Conservation (phyloP, 2,888 invertebrate genomes). For the Slavum lentiscoides region DNA sequence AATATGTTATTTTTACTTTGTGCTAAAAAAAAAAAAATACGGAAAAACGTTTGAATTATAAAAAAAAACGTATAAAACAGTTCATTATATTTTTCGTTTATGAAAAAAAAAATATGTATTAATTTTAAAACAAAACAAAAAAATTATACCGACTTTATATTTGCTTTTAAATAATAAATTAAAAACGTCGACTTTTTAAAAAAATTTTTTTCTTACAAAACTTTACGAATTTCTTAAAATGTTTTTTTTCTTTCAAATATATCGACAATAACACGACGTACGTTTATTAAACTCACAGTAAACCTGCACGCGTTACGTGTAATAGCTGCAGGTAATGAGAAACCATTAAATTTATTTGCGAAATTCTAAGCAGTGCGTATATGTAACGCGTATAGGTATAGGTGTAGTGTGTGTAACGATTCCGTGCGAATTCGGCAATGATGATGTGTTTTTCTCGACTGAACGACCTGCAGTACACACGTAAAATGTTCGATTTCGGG, state of each 20-base stretch:
- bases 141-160: background rate
- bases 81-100: too few species aligned
- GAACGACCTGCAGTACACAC: background rate
- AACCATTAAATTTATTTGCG: slow-evolving; percentile 9
- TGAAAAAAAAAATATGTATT: too few species aligned
- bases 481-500: background rate
- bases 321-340: background rate
- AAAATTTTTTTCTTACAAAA: background rate
- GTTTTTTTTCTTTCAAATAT: background rate
- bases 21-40: background rate
- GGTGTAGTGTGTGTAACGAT: background rate
- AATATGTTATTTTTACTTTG: background rate
- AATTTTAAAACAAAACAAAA: background rate
- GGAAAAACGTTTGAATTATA: background rate
- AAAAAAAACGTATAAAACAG: background rate
- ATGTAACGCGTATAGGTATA: too few species aligned
- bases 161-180: background rate
- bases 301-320: background rate
- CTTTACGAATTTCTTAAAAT: background rate
- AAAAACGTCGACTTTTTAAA: background rate
- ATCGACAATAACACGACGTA: background rate
- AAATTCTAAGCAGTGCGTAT: background rate
- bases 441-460: background rate
- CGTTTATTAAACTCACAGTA: background rate
- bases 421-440: background rate